Evolutionary conservation across 2,888 invertebrate species (phyloP).

Genomic region (Amphipyra berbera): DNA sequence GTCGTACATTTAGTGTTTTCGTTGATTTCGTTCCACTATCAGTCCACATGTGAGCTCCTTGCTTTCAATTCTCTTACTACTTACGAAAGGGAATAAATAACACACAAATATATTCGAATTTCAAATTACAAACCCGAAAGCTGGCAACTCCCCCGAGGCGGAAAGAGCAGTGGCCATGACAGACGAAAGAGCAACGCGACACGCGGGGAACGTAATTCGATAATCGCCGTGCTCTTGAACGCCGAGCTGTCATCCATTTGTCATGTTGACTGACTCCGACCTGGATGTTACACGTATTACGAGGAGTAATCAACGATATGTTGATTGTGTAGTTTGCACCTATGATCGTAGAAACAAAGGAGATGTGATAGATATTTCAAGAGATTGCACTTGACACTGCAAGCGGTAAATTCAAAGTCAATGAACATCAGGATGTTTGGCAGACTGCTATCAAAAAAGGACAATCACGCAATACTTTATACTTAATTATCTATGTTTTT

Average conservation of each 20-base stretch:
- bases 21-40: no score
- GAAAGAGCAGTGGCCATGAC: slow-evolving; percentile 85
- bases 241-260: slow-evolving; percentile 78
- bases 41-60: no score
- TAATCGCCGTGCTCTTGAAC: slow-evolving; percentile 88
- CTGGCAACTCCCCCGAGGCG: slow-evolving; percentile 63
- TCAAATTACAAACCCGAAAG: not conserved
- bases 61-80: no score
- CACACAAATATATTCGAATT: not conserved
- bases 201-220: slow-evolving; percentile 85
- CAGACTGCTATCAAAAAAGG: no score
- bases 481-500: no score
- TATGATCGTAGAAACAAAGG: slow-evolving; percentile 29
- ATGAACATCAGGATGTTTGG: no score
- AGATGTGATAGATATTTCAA: not conserved
- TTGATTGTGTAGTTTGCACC: slow-evolving; percentile 33
- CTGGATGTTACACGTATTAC: slow-evolving; percentile 53
- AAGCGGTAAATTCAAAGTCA: not conserved
- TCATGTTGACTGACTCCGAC: slow-evolving; percentile 72
- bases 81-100: no score
- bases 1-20: no score
- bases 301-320: slow-evolving; percentile 43
- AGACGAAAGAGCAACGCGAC: slow-evolving; percentile 85
- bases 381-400: not conserved
- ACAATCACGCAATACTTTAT: no score